Percentiles rank a stretch among this genome's conserved stretches.
These are phyloP conservation scores for Clivina fossor DNA, from an alignment of 2,888 invertebrate species.

Conservation along the genomic window DNA sequence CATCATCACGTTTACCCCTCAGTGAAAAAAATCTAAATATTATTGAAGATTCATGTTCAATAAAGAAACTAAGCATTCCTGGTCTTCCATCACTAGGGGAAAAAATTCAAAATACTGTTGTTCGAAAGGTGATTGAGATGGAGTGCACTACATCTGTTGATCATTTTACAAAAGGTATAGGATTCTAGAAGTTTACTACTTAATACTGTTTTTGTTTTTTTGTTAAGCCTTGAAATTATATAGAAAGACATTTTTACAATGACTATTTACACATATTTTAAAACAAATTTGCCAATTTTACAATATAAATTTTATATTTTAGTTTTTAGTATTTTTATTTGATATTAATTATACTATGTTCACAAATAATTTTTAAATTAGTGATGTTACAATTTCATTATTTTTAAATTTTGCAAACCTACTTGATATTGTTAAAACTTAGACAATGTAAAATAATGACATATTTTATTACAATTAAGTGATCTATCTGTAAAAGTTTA, in stretches of 20 bases:
- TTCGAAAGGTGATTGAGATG: conserved; percentile 8
- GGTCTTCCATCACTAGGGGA: conserved; percentile 4
- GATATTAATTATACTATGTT: no score
- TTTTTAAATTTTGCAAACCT: no score
- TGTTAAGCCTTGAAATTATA: background rate
- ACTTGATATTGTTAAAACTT: no score
- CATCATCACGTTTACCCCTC: conserved; percentile 1
- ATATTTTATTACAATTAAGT: background rate
- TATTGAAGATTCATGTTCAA: background rate
- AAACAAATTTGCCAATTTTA: background rate
- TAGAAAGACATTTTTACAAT: background rate
- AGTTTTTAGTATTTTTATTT: background rate
- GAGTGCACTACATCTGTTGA: conserved; percentile 2
- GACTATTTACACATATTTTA: background rate
- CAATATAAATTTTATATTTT: background rate
- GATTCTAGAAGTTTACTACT: background rate
- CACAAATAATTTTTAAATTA: no score
- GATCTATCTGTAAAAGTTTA: background rate
- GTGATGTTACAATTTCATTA: no score
- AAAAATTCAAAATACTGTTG: conserved; percentile 1
- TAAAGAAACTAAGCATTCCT: background rate
- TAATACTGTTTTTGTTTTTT: background rate
- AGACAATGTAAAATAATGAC: no score
- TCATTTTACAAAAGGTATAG: conserved; percentile 12
- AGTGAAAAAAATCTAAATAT: background rate